Conservation (phyloP, 2,797 vertebrate genomes). For the Siniperca scherzeri region DNA sequence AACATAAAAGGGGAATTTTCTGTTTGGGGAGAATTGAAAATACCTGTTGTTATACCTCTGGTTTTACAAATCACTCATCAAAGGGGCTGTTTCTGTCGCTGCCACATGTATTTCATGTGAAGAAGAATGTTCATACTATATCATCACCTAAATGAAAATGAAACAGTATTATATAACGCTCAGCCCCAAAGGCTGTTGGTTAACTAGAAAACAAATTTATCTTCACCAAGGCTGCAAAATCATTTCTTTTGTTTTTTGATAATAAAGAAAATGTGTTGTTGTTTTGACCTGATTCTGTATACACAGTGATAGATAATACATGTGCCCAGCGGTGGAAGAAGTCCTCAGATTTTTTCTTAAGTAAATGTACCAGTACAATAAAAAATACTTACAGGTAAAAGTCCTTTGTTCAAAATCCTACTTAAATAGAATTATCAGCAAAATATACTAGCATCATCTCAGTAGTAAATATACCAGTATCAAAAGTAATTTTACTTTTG, state of each 20-base stretch:
- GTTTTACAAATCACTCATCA: slow-evolving; percentile 74
- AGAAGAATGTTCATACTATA: slow-evolving; percentile 11
- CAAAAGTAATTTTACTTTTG: neutral
- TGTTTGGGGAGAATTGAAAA: slow-evolving; percentile 56
- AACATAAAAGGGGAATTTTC: slow-evolving; percentile 75
- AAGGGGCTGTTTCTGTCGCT: slow-evolving; percentile 27
- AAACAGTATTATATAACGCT: neutral
- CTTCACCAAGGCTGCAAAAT: neutral
- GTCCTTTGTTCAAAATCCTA: neutral
- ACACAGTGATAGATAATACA: neutral
- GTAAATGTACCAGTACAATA: neutral
- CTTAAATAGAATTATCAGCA: neutral
- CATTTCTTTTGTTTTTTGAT: no score
- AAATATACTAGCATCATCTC: neutral
- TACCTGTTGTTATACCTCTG: slow-evolving; percentile 59
- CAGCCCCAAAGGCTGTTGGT: neutral
- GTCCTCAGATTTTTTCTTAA: neutral
- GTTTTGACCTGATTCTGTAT: neutral
- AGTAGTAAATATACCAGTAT: neutral
- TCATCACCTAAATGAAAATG: slow-evolving; percentile 24
- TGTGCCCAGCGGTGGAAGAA: no score
- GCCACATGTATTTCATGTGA: slow-evolving; percentile 17
- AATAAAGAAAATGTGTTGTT: neutral
- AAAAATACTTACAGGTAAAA: neutral
- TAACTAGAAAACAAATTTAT: neutral